Evolutionary conservation across 2,888 invertebrate genomes (phyloP).

Genomic region (Lasioglossum pauxillum): DNA sequence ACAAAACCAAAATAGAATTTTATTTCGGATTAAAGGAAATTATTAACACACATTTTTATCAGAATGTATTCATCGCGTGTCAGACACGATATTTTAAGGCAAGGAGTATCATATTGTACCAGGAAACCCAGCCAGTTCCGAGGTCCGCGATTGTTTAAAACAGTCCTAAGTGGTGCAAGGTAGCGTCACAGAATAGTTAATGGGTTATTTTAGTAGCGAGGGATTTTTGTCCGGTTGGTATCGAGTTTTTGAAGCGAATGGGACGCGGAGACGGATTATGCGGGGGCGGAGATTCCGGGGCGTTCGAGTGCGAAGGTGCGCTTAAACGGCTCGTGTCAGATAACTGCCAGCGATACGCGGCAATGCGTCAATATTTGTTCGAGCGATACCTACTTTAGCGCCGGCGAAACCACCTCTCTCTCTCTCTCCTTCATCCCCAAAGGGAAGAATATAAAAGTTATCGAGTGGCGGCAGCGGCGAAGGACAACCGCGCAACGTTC

Average conservation of each 20-base stretch:
- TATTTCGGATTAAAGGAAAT: too few species aligned
- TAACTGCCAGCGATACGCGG: slow-evolving; percentile 15
- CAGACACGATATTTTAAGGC: too few species aligned
- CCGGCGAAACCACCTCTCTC: slow-evolving; percentile 2
- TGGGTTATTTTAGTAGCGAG: neutral
- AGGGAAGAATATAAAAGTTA: slow-evolving; percentile 51
- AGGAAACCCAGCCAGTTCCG: too few species aligned
- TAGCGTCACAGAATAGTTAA: neutral
- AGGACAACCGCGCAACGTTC: neutral
- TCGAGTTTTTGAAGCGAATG: neutral
- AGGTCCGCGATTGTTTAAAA: neutral
- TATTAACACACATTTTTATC: too few species aligned
- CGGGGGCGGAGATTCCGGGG: neutral
- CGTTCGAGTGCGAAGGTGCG: slow-evolving; percentile 40
- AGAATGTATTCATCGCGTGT: too few species aligned
- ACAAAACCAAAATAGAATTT: too few species aligned
- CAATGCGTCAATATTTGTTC: slow-evolving; percentile 55
- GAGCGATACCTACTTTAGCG: slow-evolving; percentile 31
- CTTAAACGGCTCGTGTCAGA: slow-evolving; percentile 44
- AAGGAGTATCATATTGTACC: too few species aligned
- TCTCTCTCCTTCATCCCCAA: neutral
- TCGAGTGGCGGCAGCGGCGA: slow-evolving; percentile 42
- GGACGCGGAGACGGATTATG: neutral
- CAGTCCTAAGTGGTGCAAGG: neutral
- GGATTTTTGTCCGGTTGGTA: neutral